These are phyloP conservation scores for Rhabdophis nuchalis DNA, from an alignment of 2,797 vertebrate species.

Conservation along the genomic window DNA sequence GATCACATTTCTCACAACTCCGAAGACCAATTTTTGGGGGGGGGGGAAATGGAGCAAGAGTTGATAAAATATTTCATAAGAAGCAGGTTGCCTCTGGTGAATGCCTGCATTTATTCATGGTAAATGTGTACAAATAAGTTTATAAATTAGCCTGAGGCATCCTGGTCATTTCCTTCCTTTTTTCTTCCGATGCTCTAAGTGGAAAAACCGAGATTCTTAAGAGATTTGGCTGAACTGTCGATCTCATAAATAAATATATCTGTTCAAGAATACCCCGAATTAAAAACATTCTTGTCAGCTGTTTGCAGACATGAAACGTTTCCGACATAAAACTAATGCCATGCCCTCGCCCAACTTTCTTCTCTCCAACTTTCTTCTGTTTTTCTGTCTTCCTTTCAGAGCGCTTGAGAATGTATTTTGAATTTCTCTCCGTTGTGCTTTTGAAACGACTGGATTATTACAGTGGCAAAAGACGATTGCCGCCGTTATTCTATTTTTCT, in stretches of 20 bases:
- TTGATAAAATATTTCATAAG: not conserved
- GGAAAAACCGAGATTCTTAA: not conserved
- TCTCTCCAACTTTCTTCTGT: not conserved
- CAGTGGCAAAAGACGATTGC: not conserved
- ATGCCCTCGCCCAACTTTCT: not conserved
- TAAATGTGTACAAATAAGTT: not conserved
- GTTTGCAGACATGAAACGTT: not conserved
- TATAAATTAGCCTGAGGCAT: not conserved
- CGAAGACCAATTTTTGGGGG: not conserved
- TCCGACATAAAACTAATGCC: not conserved
- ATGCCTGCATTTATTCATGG: not conserved
- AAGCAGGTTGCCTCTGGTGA: not conserved
- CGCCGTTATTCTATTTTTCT: not conserved
- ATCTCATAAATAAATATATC: not conserved
- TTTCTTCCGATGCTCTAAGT: not conserved
- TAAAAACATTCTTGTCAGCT: not conserved
- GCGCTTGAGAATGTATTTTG: not conserved
- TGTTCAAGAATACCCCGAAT: not conserved
- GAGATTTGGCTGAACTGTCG: not conserved
- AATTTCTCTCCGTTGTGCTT: not conserved
- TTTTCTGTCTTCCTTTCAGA: not conserved
- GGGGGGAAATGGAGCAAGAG: not conserved
- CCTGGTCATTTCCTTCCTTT: not conserved
- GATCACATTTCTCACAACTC: not conserved
- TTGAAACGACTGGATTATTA: not conserved